Conservation (phyloP, 1,140 invertebrate genomes). For the Bombus superbus region DNA sequence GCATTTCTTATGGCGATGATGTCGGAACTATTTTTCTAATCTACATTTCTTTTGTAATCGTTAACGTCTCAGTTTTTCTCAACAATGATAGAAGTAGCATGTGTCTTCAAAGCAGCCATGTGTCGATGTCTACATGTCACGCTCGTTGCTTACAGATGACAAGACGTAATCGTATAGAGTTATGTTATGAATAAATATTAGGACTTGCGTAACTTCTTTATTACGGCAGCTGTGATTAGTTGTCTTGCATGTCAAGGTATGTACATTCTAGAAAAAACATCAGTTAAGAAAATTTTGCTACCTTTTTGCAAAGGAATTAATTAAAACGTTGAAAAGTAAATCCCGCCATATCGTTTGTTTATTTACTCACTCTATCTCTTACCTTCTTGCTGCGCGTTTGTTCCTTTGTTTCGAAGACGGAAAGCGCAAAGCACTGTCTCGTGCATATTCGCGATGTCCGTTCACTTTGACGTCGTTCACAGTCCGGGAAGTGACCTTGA, state of each 20-base stretch:
- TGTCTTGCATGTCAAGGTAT: background rate
- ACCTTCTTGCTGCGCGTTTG: conserved; percentile 7
- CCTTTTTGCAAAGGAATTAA: background rate
- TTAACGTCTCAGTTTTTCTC: background rate
- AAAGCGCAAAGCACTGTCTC: conserved; percentile 8
- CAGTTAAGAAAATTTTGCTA: background rate
- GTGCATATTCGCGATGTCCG: background rate
- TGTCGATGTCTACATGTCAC: no score
- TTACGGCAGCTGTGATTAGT: background rate
- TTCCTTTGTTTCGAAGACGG: conserved; percentile 10
- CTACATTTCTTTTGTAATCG: background rate
- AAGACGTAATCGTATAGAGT: background rate
- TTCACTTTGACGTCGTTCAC: conserved; percentile 24
- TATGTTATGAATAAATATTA: conserved; percentile 5
- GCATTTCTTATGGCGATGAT: background rate
- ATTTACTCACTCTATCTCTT: background rate
- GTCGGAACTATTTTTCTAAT: background rate
- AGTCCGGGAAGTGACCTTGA: conserved; percentile 2
- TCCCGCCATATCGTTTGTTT: background rate
- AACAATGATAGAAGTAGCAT: background rate
- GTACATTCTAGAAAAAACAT: background rate
- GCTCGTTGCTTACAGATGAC: background rate
- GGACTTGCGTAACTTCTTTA: background rate
- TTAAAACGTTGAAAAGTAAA: conserved; percentile 5
- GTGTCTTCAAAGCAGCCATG: background rate